Percentiles rank a stretch among this genome's conserved stretches.
phyloP scores from a whole-genome alignment of 2,797 vertebrate genomes.

The Craterocephalus amniculus region DNA sequence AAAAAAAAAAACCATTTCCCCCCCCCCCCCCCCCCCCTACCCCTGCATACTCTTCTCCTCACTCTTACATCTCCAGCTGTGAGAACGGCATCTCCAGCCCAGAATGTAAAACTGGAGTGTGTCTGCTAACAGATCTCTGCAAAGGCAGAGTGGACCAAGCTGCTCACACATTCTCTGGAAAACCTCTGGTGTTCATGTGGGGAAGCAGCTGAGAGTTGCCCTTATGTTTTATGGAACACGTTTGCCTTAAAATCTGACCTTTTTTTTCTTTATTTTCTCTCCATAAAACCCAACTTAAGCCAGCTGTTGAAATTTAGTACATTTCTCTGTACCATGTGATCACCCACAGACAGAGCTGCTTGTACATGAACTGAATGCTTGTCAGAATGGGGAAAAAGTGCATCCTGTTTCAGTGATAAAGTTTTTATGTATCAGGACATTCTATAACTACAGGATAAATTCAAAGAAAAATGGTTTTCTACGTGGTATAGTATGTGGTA shows the following conservation, averaged over 20 bases:
- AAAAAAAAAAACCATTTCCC: no score
- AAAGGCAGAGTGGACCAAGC: neutral
- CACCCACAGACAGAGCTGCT: neutral
- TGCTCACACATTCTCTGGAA: neutral
- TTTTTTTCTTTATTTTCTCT: neutral
- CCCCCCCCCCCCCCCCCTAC: no score
- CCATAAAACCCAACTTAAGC: neutral
- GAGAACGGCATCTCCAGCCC: neutral
- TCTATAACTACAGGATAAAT: no score
- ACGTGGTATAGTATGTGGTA: no score
- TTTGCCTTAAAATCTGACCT: slow-evolving; percentile 54
- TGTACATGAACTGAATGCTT: neutral
- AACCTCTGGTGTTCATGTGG: neutral
- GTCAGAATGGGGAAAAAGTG: neutral
- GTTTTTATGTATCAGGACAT: neutral
- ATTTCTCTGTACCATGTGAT: no score
- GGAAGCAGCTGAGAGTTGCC: neutral
- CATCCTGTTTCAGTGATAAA: neutral
- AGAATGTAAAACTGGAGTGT: neutral
- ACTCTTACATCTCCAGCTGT: neutral
- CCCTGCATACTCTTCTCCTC: no score
- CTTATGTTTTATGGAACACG: slow-evolving; percentile 26
- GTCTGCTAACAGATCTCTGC: neutral
- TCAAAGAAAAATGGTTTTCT: no score
- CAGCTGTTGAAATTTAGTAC: neutral